phyloP scores from a whole-genome alignment of 92 coral and sea anemone genomes.

The Umimayanthus chanpuru region DNA sequence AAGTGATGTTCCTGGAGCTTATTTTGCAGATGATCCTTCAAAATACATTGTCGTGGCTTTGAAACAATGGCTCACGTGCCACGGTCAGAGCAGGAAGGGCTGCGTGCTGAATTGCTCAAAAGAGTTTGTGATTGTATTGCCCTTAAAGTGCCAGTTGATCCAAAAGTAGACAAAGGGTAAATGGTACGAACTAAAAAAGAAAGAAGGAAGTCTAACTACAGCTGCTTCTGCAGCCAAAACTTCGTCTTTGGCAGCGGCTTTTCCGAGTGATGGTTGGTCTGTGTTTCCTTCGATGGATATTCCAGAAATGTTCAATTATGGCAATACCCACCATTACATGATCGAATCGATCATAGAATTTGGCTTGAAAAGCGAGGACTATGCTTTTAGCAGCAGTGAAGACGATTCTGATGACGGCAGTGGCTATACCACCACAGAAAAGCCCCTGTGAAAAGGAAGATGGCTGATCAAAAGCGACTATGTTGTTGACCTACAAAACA shows the following conservation, averaged over 20 bases:
- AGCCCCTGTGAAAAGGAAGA: too few species aligned
- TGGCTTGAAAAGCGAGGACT: too few species aligned
- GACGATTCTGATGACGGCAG: slow-evolving; percentile 4
- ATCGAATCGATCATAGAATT: slow-evolving; percentile 10
- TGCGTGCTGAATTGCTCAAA: slow-evolving; percentile 23
- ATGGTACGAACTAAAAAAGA: slow-evolving; percentile 49
- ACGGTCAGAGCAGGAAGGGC: slow-evolving; percentile 57
- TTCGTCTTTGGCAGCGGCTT: too few species aligned
- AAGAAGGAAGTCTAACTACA: slow-evolving; percentile 25
- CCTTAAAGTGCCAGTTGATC: slow-evolving; percentile 39
- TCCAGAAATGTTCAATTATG: slow-evolving; percentile 53
- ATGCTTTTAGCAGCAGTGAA: background rate
- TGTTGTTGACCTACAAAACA: too few species aligned
- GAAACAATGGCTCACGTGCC: slow-evolving; percentile 55
- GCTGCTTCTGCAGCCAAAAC: too few species aligned
- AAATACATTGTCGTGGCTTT: slow-evolving; percentile 28
- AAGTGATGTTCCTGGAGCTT: too few species aligned
- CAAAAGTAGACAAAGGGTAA: slow-evolving; percentile 37
- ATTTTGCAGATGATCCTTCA: slow-evolving; percentile 54
- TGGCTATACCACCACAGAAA: too few species aligned
- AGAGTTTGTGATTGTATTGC: slow-evolving; percentile 56
- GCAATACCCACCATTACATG: slow-evolving; percentile 37
- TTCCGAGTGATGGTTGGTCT: slow-evolving; percentile 40
- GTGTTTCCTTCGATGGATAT: too few species aligned
- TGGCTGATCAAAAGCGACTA: too few species aligned